Conservation (phyloP, 1,140 invertebrate genomes). For the Chrysomallon squamiferum region DNA sequence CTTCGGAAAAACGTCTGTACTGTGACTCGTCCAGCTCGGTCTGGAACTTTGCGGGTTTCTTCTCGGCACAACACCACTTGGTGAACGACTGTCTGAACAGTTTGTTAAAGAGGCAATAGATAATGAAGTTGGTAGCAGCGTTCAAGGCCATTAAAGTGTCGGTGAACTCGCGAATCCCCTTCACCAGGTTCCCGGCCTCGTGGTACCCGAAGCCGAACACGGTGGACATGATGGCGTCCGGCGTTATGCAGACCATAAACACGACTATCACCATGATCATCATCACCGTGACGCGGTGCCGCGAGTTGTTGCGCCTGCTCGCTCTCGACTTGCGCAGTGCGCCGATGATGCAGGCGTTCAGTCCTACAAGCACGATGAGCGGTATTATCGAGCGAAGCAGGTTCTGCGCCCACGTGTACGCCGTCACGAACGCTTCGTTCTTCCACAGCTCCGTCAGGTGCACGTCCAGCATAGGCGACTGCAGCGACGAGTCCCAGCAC, state of each 20-base stretch:
- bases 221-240: slow-evolving; percentile 71
- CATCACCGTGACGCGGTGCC: slow-evolving; percentile 74
- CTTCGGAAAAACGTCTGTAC: slow-evolving; percentile 26
- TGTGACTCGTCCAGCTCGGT: slow-evolving; percentile 35
- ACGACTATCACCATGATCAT: slow-evolving; percentile 78
- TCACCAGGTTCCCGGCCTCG: slow-evolving; percentile 60
- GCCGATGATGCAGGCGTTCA: slow-evolving; percentile 74
- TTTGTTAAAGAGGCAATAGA: slow-evolving; percentile 80
- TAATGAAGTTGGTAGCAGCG: slow-evolving; percentile 76
- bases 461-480: slow-evolving; percentile 31
- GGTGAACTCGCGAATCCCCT: slow-evolving; percentile 75
- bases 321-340: slow-evolving; percentile 66
- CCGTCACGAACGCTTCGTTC: slow-evolving; percentile 68
- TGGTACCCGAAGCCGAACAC: slow-evolving; percentile 59
- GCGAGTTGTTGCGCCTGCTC: slow-evolving; percentile 29
- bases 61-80: slow-evolving; percentile 32
- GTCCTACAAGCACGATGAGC: slow-evolving; percentile 41
- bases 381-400: slow-evolving; percentile 73
- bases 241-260: slow-evolving; percentile 78
- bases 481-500: slow-evolving; percentile 18
- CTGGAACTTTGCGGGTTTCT: slow-evolving; percentile 15
- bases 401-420: slow-evolving; percentile 73
- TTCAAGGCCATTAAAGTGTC: slow-evolving; percentile 78
- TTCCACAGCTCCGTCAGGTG: slow-evolving; percentile 52
- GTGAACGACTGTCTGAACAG: slow-evolving; percentile 69